A percentile compares a stretch with the other conserved stretches of the same genome.
Conservation (phyloP, 2,888 invertebrate genomes). For the Laothoe populi region DNA sequence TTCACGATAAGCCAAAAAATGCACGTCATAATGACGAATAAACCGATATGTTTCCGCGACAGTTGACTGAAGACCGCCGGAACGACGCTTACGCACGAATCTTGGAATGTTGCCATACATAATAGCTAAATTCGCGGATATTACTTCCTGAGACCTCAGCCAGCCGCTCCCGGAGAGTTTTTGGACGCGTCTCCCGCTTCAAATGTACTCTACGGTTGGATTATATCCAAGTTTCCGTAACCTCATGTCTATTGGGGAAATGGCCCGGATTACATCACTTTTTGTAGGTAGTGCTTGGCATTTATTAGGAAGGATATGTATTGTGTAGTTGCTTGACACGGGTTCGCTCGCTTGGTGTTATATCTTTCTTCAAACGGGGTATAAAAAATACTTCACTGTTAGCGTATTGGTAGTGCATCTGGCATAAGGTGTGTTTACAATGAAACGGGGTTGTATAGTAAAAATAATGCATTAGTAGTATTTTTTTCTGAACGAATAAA, state of each 20-base stretch:
- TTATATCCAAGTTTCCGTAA: slow-evolving; percentile 39
- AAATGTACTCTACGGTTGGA: slow-evolving; percentile 41
- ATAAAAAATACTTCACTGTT: too few relatives aligned
- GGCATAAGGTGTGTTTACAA: too few relatives aligned
- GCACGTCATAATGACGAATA: slow-evolving; percentile 15
- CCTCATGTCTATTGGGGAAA: slow-evolving; percentile 29
- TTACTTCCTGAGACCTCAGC: slow-evolving; percentile 56
- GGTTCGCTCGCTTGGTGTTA: background rate
- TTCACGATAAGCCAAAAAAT: background rate
- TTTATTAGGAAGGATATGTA: background rate
- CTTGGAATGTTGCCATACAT: slow-evolving; percentile 65
- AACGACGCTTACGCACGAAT: slow-evolving; percentile 42
- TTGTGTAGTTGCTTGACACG: background rate
- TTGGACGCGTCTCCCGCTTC: slow-evolving; percentile 37
- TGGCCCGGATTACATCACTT: slow-evolving; percentile 8
- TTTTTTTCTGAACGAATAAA: too few relatives aligned
- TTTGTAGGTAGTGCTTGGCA: background rate
- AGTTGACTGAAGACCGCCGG: slow-evolving; percentile 9
- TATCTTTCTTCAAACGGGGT: too few relatives aligned
- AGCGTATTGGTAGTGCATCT: too few relatives aligned
- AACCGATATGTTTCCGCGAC: slow-evolving; percentile 9
- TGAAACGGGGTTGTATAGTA: too few relatives aligned
- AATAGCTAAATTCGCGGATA: slow-evolving; percentile 60
- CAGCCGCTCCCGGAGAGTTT: slow-evolving; percentile 42
- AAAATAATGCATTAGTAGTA: too few relatives aligned